phyloP scores from a whole-genome alignment of 1,140 invertebrate species.

The Drosophila santomea region DNA sequence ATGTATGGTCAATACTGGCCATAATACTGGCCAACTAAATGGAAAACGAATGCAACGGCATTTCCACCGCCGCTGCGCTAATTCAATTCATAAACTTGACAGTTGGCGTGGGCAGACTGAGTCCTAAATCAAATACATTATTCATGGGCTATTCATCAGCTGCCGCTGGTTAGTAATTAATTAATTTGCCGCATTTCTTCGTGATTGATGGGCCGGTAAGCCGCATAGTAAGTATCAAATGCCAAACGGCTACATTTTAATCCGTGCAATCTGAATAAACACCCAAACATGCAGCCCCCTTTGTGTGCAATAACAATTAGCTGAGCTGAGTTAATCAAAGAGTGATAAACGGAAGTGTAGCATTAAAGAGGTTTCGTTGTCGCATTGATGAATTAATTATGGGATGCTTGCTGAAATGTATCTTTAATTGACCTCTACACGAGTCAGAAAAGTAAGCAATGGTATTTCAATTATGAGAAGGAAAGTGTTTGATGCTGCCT shows the following conservation, averaged over 20 bases:
- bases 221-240: constrained; percentile 18
- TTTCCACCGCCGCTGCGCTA: not conserved
- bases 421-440: too few relatives aligned
- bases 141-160: constrained; percentile 12
- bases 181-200: constrained; percentile 12
- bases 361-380: too few relatives aligned
- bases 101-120: not conserved
- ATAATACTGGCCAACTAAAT: constrained; percentile 1
- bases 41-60: not conserved
- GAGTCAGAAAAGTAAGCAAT: not conserved
- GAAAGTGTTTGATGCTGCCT: too few relatives aligned
- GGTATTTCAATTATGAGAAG: too few relatives aligned
- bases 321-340: not conserved
- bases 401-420: too few relatives aligned
- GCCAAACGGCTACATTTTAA: not conserved
- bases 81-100: constrained; percentile 44
- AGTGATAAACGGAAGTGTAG: not conserved
- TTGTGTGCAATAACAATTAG: not conserved
- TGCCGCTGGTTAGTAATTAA: constrained; percentile 25
- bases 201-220: constrained; percentile 25
- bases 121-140: constrained; percentile 18
- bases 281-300: not conserved
- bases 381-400: too few relatives aligned
- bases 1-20: not conserved
- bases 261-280: not conserved